phyloP scores from a whole-genome alignment of 2,888 invertebrate genomes.

The Cremastinae sp. region DNA sequence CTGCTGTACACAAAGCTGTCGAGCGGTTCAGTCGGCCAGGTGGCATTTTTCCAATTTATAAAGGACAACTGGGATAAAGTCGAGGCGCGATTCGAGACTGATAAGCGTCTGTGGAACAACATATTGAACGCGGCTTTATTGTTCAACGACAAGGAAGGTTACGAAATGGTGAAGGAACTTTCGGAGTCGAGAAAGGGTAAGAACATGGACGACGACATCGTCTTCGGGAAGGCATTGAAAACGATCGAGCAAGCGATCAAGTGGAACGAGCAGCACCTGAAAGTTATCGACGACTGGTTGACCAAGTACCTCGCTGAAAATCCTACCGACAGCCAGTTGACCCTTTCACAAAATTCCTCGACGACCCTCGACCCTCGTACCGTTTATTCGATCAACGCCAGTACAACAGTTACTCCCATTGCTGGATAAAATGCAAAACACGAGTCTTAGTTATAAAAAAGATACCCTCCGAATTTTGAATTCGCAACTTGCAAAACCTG shows the following conservation, averaged over 20 bases:
- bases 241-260: conserved; percentile 88
- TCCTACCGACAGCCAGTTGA: conserved; percentile 66
- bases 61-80: conserved; percentile 87
- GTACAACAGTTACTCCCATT: conserved; percentile 23
- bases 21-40: conserved; percentile 87
- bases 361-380: too few relatives aligned
- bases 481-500: too few relatives aligned
- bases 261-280: conserved; percentile 89
- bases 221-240: conserved; percentile 87
- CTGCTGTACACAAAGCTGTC: conserved; percentile 89
- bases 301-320: conserved; percentile 81
- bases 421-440: conserved; percentile 40
- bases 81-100: conserved; percentile 85
- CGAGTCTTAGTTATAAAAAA: too few relatives aligned
- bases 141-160: conserved; percentile 88
- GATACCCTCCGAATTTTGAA: too few relatives aligned
- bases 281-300: conserved; percentile 88
- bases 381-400: background rate
- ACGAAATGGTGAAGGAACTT: conserved; percentile 86
- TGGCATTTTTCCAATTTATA: conserved; percentile 87
- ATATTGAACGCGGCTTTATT: conserved; percentile 87
- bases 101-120: conserved; percentile 89
- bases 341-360: too few relatives aligned
- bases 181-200: conserved; percentile 85
- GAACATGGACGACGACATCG: conserved; percentile 88